Base-by-base conservation (phyloP, 2,113 vertebrate genomes). In the Labeo rohita region DNA sequence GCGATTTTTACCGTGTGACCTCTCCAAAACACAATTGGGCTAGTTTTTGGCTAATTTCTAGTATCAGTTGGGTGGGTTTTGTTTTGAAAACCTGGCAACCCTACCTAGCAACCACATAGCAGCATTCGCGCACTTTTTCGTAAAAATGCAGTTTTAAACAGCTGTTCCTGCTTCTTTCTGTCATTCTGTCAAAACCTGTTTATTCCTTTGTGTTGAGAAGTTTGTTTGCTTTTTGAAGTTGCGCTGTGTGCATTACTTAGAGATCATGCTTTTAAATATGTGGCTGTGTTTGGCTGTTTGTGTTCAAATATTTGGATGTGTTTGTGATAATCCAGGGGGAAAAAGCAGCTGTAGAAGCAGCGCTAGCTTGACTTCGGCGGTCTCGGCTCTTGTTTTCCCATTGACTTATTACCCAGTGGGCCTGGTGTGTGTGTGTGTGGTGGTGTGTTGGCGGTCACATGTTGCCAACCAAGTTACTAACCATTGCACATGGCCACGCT, bases 291-390 rank as follows among this genome's bases (percentile, higher is more conserved):
- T 70, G 47, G 43, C 39, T 39, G 23, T 39, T 15, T 66, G 52
- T 49, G 68, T n/a, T 72, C 70, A 49, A 28, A 75, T 50, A 75
- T 75, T 75, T 49, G 72, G 21, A 28, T 80, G 36, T 23, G 56
- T 45, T 56, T 59, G 2, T 65, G 13, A 80, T 28, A 81, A 81
- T 70, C 63, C 18, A 56, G 74, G 76, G 79, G 36, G 83, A 28
- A 70, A 28, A 73, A 90, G 85, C 94, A 94, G 92, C 93, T 95
- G 93, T 91, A 90, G 92, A 92, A 93, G 93, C 92, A 93, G 84
- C 85, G 88, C 83, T 84, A 92, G 90, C 92, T 92, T 92, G 90
- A 93, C 92, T 93, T 91, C 90, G 86, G 47, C 88, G 87, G 87
- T 90, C 92, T 92, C 88, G 85, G 88, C 84, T 92, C 85, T 91